A percentile compares a stretch with the other conserved stretches of the same genome.
These are phyloP conservation scores for Papilio polytes DNA, from an alignment of 1,140 invertebrate species.

Conservation along the genomic window DNA sequence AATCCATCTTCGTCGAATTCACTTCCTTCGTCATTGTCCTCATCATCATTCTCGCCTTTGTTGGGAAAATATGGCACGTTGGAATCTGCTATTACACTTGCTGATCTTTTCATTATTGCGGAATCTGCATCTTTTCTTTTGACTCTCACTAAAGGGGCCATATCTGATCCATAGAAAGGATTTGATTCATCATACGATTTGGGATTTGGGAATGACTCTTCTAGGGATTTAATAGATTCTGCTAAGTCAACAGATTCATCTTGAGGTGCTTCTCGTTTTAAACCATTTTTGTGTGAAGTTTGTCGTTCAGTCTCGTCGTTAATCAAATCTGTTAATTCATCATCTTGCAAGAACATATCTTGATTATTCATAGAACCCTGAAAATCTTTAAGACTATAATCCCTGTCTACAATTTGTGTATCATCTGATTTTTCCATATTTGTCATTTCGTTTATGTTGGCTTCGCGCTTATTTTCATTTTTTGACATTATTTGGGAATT, in stretches of 20 bases:
- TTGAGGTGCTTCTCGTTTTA: slow-evolving; percentile 57
- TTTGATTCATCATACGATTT: slow-evolving; percentile 54
- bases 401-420: slow-evolving; percentile 41
- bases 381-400: slow-evolving; percentile 44
- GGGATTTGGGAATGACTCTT: slow-evolving; percentile 72
- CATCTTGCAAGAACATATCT: slow-evolving; percentile 55
- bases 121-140: slow-evolving; percentile 66
- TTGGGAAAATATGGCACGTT: slow-evolving; percentile 65
- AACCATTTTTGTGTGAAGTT: slow-evolving; percentile 48
- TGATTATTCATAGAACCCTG: slow-evolving; percentile 50
- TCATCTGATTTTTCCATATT: slow-evolving; percentile 44
- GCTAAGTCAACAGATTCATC: slow-evolving; percentile 47
- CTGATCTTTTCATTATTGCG: slow-evolving; percentile 56
- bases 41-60: slow-evolving; percentile 61
- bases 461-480: slow-evolving; percentile 68
- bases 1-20: slow-evolving; percentile 71
- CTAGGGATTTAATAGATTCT: slow-evolving; percentile 64
- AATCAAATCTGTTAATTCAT: slow-evolving; percentile 55
- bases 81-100: slow-evolving; percentile 53
- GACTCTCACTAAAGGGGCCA: slow-evolving; percentile 70
- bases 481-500: slow-evolving; percentile 22
- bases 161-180: slow-evolving; percentile 54
- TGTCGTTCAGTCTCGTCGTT: slow-evolving; percentile 49
- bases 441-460: slow-evolving; percentile 48
- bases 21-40: slow-evolving; percentile 67